Evolutionary conservation across 2,888 invertebrate species (phyloP).

Genomic region (Rugalucina vietnamica): DNA sequence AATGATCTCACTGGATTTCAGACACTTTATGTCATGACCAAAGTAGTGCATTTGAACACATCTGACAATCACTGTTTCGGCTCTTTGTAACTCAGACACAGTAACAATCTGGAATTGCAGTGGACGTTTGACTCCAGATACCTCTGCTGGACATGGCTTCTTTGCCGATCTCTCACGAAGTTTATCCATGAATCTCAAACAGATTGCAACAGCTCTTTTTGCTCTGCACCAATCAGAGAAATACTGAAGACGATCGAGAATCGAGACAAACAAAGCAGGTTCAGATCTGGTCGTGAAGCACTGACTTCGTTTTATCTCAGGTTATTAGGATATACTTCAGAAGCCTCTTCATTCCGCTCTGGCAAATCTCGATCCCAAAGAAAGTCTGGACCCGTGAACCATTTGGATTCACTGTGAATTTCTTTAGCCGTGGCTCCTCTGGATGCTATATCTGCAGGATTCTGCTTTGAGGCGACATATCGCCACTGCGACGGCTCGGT

Average conservation of each 20-base stretch:
- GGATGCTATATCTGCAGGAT: constrained; percentile 59
- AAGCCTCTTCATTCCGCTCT: background rate
- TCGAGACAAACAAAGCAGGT: background rate
- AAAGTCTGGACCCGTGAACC: constrained; percentile 16
- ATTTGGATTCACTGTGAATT: constrained; percentile 15
- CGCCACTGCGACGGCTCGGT: constrained; percentile 44
- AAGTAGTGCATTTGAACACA: background rate
- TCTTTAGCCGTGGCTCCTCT: constrained; percentile 22
- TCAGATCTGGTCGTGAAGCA: background rate
- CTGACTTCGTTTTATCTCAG: background rate
- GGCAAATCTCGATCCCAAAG: constrained; percentile 9
- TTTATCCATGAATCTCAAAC: constrained; percentile 5
- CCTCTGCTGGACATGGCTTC: background rate
- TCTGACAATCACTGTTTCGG: background rate
- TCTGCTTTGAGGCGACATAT: constrained; percentile 41
- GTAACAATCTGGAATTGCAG: background rate
- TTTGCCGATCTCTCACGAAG: background rate
- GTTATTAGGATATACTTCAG: background rate
- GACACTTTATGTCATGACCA: background rate
- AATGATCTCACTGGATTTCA: background rate
- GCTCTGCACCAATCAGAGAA: constrained; percentile 8
- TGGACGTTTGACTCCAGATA: background rate
- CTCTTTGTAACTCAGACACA: constrained; percentile 1
- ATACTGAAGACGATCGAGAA: background rate
- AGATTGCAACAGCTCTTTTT: constrained; percentile 5